phyloP scores from a whole-genome alignment of 2,113 vertebrate species.

The Campylorhamphus procurvoides region DNA sequence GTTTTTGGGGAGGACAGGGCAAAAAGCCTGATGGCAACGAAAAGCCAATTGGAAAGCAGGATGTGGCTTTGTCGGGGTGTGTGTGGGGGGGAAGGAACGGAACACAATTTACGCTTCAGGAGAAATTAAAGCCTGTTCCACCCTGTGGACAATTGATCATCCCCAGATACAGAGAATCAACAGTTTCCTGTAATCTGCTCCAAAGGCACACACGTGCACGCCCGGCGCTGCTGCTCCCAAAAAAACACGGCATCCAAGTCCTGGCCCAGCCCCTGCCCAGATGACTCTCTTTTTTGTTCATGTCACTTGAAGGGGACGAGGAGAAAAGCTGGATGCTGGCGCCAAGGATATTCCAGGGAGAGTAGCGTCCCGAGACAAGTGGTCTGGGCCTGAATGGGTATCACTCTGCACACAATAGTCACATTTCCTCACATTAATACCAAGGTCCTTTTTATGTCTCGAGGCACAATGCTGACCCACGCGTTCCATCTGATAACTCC shows the following conservation, averaged over 20 bases:
- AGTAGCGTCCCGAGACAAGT: constrained; percentile 66
- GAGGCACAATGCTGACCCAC: constrained; percentile 69
- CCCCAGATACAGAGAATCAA: constrained; percentile 49
- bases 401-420: constrained; percentile 70
- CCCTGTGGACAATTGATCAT: constrained; percentile 58
- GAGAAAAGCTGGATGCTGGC: constrained; percentile 51
- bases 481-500: constrained; percentile 69
- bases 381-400: constrained; percentile 71
- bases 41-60: constrained; percentile 15
- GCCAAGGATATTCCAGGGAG: constrained; percentile 74
- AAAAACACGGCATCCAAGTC: neutral
- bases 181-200: constrained; percentile 63
- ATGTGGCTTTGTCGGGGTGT: neutral
- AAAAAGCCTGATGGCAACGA: neutral
- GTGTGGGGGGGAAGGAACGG: neutral
- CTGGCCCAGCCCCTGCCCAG: neutral
- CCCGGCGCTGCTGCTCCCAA: neutral
- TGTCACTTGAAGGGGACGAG: constrained; percentile 2
- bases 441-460: constrained; percentile 67
- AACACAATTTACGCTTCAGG: neutral
- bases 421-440: constrained; percentile 75
- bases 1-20: neutral
- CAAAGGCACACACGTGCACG: constrained; percentile 19
- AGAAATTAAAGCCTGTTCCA: constrained; percentile 51
- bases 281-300: neutral